Evolutionary conservation across 2,888 invertebrate species (phyloP).

Genomic region (Chelonus formosanus): DNA sequence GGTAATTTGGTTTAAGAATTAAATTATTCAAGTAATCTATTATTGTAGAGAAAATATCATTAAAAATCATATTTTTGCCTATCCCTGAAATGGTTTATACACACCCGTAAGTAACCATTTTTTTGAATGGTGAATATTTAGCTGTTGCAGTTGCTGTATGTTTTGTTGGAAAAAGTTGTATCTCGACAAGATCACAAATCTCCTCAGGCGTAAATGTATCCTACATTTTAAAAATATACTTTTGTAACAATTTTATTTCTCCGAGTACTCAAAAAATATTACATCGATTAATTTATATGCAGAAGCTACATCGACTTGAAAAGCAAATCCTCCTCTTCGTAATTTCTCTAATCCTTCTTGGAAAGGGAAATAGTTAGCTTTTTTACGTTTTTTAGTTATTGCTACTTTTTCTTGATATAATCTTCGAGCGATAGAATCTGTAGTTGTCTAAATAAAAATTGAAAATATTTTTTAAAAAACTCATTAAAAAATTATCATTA

Average conservation of each 20-base stretch:
- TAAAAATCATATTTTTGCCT: no score
- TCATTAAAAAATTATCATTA: neutral
- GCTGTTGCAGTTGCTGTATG: conserved; percentile 47
- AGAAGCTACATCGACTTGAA: conserved; percentile 74
- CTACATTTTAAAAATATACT: conserved; percentile 35
- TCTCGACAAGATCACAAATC: conserved; percentile 74
- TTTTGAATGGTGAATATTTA: conserved; percentile 55
- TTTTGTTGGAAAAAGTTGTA: conserved; percentile 46
- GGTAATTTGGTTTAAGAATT: no score
- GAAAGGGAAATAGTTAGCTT: conserved; percentile 62
- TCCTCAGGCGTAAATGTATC: conserved; percentile 73
- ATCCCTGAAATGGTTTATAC: no score
- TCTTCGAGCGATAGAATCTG: conserved; percentile 70
- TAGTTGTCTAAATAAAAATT: conserved; percentile 68
- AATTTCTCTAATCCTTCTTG: conserved; percentile 70
- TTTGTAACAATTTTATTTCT: no score
- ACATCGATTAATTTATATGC: conserved; percentile 74
- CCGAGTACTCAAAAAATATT: conserved; percentile 5
- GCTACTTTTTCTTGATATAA: conserved; percentile 71
- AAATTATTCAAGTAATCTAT: no score
- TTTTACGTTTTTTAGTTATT: conserved; percentile 45
- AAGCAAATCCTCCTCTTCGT: conserved; percentile 74
- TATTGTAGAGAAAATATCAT: no score
- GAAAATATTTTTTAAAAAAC: neutral
- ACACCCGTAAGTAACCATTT: conserved; percentile 56